These are phyloP conservation scores for Rhinogobio ventralis DNA, from an alignment of 2,797 vertebrate genomes.

Conservation along the genomic window DNA sequence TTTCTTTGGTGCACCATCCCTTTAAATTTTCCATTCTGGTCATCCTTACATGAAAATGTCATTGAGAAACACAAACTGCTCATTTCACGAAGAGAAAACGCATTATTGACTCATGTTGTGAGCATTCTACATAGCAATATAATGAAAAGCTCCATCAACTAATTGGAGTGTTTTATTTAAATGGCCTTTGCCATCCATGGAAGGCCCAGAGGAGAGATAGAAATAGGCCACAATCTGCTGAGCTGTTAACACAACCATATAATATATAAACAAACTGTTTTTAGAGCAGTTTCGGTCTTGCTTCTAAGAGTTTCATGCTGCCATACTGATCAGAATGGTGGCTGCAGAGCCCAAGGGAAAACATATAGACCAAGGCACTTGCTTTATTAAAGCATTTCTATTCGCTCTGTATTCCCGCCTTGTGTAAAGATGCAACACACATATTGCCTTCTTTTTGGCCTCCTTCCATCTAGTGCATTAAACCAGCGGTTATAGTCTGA, in stretches of 20 bases:
- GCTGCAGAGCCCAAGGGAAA: background rate
- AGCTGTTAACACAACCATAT: conserved; percentile 21
- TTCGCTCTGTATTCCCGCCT: background rate
- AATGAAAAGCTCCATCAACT: conserved; percentile 35
- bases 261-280: conserved; percentile 11
- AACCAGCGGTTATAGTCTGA: conserved; percentile 29
- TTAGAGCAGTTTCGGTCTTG: background rate
- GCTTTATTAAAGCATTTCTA: conserved; percentile 24
- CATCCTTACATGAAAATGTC: background rate
- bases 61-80: background rate
- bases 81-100: background rate
- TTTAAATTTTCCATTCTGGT: background rate
- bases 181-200: conserved; percentile 25
- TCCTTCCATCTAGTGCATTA: conserved; percentile 33
- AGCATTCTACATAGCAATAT: conserved; percentile 5
- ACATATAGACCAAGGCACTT: conserved; percentile 11
- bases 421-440: conserved; percentile 15
- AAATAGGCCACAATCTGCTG: conserved; percentile 32
- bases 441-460: conserved; percentile 24
- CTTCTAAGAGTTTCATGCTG: background rate
- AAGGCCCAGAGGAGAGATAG: conserved; percentile 14
- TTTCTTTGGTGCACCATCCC: background rate
- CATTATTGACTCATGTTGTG: conserved; percentile 13
- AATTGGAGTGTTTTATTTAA: conserved; percentile 43
- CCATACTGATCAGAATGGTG: conserved; percentile 6